Percentiles rank a stretch among this genome's conserved stretches.
Evolutionary conservation across 2,113 vertebrate species (phyloP).

Genomic region (Cyprinodon brontotheroides): DNA sequence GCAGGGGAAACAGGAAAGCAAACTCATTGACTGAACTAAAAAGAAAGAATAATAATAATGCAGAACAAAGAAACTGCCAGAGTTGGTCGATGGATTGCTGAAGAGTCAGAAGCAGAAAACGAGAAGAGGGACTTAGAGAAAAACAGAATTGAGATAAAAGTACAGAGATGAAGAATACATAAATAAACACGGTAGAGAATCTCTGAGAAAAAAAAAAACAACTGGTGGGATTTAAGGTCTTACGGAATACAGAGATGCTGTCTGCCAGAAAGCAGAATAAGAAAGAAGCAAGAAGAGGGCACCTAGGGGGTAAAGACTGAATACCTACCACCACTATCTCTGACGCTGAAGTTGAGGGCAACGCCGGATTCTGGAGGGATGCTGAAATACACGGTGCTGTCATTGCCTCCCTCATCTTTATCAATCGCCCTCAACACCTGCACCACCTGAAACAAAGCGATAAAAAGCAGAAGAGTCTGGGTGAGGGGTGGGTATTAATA

Average conservation of each 20-base stretch:
- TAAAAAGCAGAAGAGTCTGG: constrained; percentile 43
- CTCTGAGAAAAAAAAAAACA: neutral
- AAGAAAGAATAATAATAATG: constrained; percentile 59
- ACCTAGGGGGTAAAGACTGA: constrained; percentile 44
- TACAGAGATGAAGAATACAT: constrained; percentile 30
- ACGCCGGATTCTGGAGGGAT: constrained; percentile 80
- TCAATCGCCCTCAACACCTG: constrained; percentile 87
- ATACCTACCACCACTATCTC: constrained; percentile 84
- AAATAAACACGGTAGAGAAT: constrained; percentile 26
- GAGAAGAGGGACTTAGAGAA: constrained; percentile 1
- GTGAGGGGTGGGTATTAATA: constrained; percentile 7
- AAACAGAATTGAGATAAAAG: constrained; percentile 25
- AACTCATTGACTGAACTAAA: constrained; percentile 63
- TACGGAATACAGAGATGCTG: constrained; percentile 12
- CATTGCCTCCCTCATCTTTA: constrained; percentile 86
- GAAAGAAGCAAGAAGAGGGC: constrained; percentile 36
- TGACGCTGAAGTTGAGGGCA: constrained; percentile 87
- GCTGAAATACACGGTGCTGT: constrained; percentile 86
- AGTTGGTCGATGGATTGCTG: constrained; percentile 53
- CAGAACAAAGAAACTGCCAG: constrained; percentile 54
- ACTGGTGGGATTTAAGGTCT: constrained; percentile 42
- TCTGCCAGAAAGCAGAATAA: constrained; percentile 10
- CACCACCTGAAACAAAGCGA: constrained; percentile 83
- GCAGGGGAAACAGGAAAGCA: constrained; percentile 50
- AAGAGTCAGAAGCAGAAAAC: constrained; percentile 42